Percentiles rank a stretch among this genome's conserved stretches.
Conservation (phyloP, 2,888 invertebrate genomes). For the Acrobeloides nanus region DNA sequence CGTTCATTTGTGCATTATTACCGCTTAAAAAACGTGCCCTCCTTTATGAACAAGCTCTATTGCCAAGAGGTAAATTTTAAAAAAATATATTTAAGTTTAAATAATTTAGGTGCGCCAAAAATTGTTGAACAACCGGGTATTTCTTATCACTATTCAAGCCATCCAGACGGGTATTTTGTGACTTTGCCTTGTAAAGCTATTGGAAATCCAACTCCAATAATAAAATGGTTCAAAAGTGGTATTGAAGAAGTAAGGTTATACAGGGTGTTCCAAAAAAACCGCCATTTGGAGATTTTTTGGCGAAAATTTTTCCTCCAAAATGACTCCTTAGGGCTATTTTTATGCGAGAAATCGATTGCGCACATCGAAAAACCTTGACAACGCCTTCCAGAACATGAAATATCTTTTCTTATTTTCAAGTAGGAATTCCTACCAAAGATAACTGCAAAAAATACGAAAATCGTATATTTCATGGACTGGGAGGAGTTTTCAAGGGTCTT, state of each 20-base stretch:
- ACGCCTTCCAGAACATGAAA: no score
- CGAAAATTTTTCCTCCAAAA: no score
- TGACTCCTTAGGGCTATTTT: no score
- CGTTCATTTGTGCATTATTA: slow-evolving; percentile 33
- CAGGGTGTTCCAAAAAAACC: no score
- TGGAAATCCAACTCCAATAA: slow-evolving; percentile 19
- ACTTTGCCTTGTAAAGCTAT: slow-evolving; percentile 21
- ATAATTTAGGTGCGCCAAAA: slow-evolving; percentile 12
- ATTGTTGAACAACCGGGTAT: slow-evolving; percentile 18
- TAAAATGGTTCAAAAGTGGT: slow-evolving; percentile 22
- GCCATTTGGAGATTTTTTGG: no score
- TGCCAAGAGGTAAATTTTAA: slow-evolving; percentile 17
- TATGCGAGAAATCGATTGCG: no score
- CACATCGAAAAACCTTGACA: no score
- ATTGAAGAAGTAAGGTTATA: slow-evolving; percentile 22
- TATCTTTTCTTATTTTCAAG: no score
- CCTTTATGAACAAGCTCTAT: slow-evolving; percentile 31
- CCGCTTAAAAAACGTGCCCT: slow-evolving; percentile 25
- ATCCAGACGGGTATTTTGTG: slow-evolving; percentile 20
- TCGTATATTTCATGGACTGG: no score
- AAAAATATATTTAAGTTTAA: neutral
- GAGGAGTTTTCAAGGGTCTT: no score
- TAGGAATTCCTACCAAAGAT: no score
- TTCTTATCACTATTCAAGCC: slow-evolving; percentile 19
- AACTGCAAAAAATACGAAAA: no score